A percentile compares a stretch with the other conserved stretches of the same genome.
phyloP scores from a whole-genome alignment of 2,888 invertebrate species.

The Hermaeophaga mercurialis region DNA sequence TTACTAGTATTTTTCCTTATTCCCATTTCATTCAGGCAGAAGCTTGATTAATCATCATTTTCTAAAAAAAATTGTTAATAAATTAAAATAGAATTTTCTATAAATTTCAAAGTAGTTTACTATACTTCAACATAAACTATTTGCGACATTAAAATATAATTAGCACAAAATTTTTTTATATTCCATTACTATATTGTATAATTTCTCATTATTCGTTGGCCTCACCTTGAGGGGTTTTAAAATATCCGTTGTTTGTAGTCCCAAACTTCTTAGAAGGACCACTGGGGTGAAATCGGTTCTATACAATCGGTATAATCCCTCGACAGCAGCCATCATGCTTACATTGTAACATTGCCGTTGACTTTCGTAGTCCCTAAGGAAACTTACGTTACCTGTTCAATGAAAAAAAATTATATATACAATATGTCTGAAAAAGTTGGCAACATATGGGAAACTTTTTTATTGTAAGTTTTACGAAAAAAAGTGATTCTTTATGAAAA shows the following conservation, averaged over 20 bases:
- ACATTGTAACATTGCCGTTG: conserved; percentile 83
- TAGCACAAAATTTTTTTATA: too few relatives aligned
- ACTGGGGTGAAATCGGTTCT: conserved; percentile 73
- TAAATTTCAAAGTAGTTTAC: background rate
- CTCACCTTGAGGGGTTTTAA: conserved; percentile 74
- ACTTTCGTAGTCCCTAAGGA: conserved; percentile 84
- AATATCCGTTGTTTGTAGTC: conserved; percentile 81
- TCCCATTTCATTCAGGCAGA: background rate
- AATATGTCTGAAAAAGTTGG: too few relatives aligned
- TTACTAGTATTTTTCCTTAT: too few relatives aligned
- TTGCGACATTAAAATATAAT: background rate
- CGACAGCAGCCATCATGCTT: conserved; percentile 85
- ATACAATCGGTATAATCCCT: conserved; percentile 86
- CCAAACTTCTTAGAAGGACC: conserved; percentile 80
- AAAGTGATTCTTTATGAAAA: too few relatives aligned
- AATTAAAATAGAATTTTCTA: background rate
- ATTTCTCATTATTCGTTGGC: too few relatives aligned
- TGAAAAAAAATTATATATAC: conserved; percentile 27
- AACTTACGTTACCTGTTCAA: conserved; percentile 66
- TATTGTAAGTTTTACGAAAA: too few relatives aligned
- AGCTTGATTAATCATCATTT: conserved; percentile 30
- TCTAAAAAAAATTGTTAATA: conserved; percentile 26
- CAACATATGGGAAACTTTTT: too few relatives aligned
- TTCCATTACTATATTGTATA: too few relatives aligned
- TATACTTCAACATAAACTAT: too few relatives aligned